These are phyloP conservation scores for Heteronetta atricapilla DNA, from an alignment of 2,113 vertebrate species.

Conservation along the genomic window DNA sequence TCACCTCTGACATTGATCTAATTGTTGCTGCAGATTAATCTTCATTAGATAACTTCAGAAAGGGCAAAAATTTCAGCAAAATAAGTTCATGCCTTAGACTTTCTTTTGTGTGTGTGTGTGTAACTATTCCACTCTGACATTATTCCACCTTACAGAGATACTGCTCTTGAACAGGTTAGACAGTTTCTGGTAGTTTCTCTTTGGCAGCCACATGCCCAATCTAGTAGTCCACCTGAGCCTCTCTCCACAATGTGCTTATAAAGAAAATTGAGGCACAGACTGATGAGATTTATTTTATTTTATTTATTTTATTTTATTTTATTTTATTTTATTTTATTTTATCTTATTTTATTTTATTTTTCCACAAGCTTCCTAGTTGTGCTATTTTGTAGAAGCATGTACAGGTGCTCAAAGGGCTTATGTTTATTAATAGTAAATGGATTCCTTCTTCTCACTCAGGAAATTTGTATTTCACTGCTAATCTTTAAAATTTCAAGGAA, in stretches of 20 bases:
- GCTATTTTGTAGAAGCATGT: background rate
- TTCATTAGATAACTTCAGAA: background rate
- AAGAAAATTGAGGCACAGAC: background rate
- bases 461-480: background rate
- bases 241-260: background rate
- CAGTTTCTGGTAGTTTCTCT: background rate
- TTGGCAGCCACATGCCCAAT: rapidly evolving
- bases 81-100: background rate
- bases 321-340: background rate
- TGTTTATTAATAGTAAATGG: background rate
- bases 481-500: background rate
- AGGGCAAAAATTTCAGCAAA: background rate
- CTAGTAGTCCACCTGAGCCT: background rate
- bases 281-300: background rate
- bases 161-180: background rate
- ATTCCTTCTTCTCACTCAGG: background rate
- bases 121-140: rapidly evolving
- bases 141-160: background rate
- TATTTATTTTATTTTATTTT: background rate
- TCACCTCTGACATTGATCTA: background rate
- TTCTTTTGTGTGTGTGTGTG: too few relatives aligned
- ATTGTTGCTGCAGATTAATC: constrained; percentile 1
- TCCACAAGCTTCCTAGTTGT: background rate
- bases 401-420: background rate
- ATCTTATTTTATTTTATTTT: background rate